Conservation (phyloP, 2,888 invertebrate genomes). For the Tipula confusa region DNA sequence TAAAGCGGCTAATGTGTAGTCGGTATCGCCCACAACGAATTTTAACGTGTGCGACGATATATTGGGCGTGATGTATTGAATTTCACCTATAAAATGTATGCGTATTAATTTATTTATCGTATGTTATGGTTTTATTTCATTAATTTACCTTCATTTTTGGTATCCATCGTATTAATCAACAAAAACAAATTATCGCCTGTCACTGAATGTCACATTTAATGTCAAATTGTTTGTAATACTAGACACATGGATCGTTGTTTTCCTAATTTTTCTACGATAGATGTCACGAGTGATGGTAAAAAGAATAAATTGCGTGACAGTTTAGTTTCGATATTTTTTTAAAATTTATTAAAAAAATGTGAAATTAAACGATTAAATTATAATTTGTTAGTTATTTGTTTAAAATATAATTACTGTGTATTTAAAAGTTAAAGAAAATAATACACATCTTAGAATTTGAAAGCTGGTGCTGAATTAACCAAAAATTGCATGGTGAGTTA, state of each 20-base stretch:
- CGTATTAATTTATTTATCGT: neutral
- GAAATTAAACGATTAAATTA: too few relatives aligned
- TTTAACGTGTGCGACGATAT: conserved; percentile 44
- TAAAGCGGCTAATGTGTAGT: conserved; percentile 47
- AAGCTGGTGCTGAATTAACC: too few relatives aligned
- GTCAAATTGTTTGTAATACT: neutral
- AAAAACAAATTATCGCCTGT: too few relatives aligned
- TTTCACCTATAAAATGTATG: neutral
- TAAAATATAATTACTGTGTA: too few relatives aligned
- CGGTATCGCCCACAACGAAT: conserved; percentile 43
- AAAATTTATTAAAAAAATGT: too few relatives aligned
- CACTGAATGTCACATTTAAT: neutral
- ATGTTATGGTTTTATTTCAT: neutral
- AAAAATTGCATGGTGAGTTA: too few relatives aligned
- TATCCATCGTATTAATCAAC: neutral
- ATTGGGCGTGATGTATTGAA: conserved; percentile 36
- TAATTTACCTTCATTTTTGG: neutral
- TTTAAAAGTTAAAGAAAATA: too few relatives aligned
- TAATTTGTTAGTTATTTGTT: too few relatives aligned
- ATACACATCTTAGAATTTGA: too few relatives aligned
- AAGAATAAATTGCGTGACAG: neutral
- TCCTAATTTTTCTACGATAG: neutral
- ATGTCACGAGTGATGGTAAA: neutral
- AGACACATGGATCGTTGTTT: neutral
- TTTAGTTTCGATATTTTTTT: too few relatives aligned